phyloP scores from a whole-genome alignment of 2,888 invertebrate species.

The Salticus scenicus region DNA sequence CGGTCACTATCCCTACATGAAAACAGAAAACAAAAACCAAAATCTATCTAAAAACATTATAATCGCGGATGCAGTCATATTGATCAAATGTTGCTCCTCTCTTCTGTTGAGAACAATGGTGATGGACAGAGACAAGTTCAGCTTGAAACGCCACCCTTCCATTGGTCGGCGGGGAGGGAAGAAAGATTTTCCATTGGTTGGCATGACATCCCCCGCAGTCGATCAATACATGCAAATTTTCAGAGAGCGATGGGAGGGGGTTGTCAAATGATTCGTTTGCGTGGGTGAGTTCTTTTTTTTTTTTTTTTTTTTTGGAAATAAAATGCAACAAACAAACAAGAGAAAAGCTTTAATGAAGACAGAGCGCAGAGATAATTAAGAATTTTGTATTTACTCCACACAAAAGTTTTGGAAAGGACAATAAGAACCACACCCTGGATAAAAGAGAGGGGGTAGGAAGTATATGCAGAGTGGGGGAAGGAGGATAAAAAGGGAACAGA shows the following conservation, averaged over 20 bases:
- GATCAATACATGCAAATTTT: conserved; percentile 53
- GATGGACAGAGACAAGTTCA: not conserved
- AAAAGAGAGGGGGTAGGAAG: not conserved
- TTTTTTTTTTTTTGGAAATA: not conserved
- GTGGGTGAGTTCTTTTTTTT: conserved; percentile 23
- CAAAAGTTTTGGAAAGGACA: not conserved
- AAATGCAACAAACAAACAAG: not conserved
- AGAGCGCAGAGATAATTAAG: not conserved
- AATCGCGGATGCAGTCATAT: not conserved
- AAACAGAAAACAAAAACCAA: not conserved
- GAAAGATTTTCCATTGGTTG: conserved; percentile 29
- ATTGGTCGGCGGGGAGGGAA: conserved; percentile 32
- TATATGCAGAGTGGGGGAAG: not conserved
- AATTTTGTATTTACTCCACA: not conserved
- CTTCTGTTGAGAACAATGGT: not conserved
- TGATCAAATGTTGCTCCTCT: not conserved
- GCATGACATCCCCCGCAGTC: not conserved
- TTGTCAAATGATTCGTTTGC: conserved; percentile 31
- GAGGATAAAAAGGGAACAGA: not conserved
- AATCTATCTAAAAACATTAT: not conserved
- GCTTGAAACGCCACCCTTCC: conserved; percentile 22
- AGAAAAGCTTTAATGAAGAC: not conserved
- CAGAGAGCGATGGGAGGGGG: not conserved
- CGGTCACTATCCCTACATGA: not conserved
- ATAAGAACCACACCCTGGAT: conserved; percentile 35